Evolutionary conservation across 2,888 invertebrate genomes (phyloP).

Genomic region (Rambutsinella grinnellia): DNA sequence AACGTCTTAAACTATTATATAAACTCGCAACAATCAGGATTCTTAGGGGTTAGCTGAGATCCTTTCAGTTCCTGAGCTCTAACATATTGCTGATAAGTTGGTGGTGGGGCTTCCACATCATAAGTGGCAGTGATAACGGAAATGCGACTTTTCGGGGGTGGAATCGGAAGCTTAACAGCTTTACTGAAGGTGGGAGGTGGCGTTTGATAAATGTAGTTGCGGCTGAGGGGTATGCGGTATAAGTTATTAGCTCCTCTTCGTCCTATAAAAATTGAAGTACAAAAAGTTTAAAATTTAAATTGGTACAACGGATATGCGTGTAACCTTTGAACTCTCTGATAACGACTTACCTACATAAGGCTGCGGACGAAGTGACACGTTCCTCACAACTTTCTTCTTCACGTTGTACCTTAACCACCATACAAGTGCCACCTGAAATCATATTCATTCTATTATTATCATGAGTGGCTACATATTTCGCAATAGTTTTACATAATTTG

Average conservation of each 20-base stretch:
- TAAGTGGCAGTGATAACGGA: conserved; percentile 27
- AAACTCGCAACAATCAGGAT: background rate
- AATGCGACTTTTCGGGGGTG: background rate
- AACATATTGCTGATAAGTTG: conserved; percentile 58
- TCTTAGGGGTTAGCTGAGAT: background rate
- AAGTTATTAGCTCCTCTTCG: conserved; percentile 28
- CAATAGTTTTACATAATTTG: no score
- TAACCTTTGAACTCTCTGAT: background rate
- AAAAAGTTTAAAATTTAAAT: conserved; percentile 3
- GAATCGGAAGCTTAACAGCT: conserved; percentile 42
- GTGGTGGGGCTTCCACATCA: conserved; percentile 58
- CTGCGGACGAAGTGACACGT: conserved; percentile 35
- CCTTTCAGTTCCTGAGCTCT: conserved; percentile 20
- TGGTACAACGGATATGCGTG: background rate
- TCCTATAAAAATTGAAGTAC: conserved; percentile 19
- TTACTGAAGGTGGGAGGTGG: conserved; percentile 61
- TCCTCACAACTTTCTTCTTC: conserved; percentile 37
- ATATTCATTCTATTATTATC: no score
- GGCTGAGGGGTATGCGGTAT: conserved; percentile 36
- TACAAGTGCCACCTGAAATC: conserved; percentile 30
- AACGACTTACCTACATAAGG: conserved; percentile 45
- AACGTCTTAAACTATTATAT: no score
- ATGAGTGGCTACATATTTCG: no score
- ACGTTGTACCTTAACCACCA: conserved; percentile 53
- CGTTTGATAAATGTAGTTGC: conserved; percentile 33